Evolutionary conservation across 2,797 vertebrate genomes (phyloP).

Genomic region (Argyrosomus regius): DNA sequence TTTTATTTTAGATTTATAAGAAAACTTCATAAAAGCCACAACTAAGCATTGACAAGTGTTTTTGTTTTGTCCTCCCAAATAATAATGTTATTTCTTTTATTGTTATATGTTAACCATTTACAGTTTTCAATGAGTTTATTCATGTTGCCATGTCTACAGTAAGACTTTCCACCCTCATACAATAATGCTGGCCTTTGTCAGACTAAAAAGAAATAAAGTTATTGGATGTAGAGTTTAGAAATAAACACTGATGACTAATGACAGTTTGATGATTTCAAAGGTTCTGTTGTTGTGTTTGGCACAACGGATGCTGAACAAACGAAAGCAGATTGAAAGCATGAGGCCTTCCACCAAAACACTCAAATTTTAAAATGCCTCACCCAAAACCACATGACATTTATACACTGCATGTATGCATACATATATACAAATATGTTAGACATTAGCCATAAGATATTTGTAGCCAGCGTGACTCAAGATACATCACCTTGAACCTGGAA

Average conservation of each 20-base stretch:
- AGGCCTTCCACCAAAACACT: too few species aligned
- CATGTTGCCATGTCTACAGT: neutral
- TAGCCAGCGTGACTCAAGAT: neutral
- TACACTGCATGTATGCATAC: neutral
- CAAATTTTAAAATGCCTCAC: too few species aligned
- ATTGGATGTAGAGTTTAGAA: too few species aligned
- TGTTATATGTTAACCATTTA: neutral
- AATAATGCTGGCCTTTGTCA: too few species aligned
- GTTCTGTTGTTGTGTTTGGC: too few species aligned
- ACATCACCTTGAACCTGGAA: too few species aligned
- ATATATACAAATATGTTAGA: neutral
- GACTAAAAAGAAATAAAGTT: too few species aligned
- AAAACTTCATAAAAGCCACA: neutral
- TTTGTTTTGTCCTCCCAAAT: neutral
- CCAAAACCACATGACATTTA: neutral
- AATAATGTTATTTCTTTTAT: neutral
- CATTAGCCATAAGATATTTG: neutral
- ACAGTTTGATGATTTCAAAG: too few species aligned
- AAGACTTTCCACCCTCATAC: neutral
- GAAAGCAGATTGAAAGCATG: too few species aligned
- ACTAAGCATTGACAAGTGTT: neutral
- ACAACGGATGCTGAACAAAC: too few species aligned
- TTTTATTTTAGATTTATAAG: neutral
- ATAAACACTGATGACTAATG: too few species aligned
- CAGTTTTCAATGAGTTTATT: neutral